Evolutionary conservation across 2,113 vertebrate genomes (phyloP).

Genomic region (Calonectris borealis): DNA sequence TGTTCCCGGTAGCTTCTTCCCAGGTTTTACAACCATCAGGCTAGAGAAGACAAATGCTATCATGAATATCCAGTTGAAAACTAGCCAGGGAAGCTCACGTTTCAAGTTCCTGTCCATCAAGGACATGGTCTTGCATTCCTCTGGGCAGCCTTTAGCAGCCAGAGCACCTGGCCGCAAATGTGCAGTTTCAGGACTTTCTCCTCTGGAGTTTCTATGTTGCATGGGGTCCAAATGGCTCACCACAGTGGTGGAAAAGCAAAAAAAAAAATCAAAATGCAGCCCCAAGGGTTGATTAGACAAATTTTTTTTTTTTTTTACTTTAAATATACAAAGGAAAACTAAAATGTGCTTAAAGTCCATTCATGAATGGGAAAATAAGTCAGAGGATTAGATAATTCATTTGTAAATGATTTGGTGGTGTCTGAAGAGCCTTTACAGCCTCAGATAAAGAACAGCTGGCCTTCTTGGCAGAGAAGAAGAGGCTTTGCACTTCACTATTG

Average conservation of each 20-base stretch:
- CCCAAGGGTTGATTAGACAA: not conserved
- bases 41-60: not conserved
- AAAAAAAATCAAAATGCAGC: not conserved
- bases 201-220: not conserved
- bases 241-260: not conserved
- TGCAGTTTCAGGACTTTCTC: not conserved
- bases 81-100: not conserved
- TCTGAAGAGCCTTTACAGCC: not conserved
- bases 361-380: not conserved
- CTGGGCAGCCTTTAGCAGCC: not conserved
- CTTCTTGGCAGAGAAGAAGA: not conserved
- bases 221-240: not conserved
- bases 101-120: not conserved
- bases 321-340: not conserved
- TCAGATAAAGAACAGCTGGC: not conserved
- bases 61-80: not conserved
- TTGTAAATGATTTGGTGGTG: not conserved
- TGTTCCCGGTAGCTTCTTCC: not conserved
- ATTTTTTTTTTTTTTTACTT: not conserved
- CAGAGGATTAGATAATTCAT: not conserved
- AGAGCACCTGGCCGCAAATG: not conserved
- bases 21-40: not conserved
- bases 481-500: not conserved
- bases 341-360: not conserved
- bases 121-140: not conserved